Conservation (phyloP, 2,797 vertebrate genomes). For the Gorsachius magnificus region DNA sequence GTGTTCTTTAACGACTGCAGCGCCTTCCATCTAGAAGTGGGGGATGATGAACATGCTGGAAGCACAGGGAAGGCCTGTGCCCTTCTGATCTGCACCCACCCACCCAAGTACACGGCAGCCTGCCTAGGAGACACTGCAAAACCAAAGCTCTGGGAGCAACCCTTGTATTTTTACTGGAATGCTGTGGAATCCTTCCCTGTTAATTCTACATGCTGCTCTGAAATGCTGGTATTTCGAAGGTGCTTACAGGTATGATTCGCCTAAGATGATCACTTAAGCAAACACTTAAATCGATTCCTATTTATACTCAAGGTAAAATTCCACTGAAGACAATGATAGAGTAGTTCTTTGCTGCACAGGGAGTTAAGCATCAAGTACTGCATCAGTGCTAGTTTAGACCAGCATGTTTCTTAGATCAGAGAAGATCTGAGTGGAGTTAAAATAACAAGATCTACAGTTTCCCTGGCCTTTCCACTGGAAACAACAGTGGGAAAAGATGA, state of each 20-base stretch:
- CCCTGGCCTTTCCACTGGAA: not conserved
- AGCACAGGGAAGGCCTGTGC: not conserved
- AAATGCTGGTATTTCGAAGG: not conserved
- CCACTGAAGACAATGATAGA: not conserved
- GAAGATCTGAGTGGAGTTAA: not conserved
- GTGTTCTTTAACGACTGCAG: not conserved
- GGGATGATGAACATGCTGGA: not conserved
- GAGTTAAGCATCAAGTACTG: not conserved
- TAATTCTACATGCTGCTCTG: not conserved
- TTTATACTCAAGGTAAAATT: not conserved
- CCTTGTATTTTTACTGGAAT: not conserved
- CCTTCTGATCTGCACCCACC: not conserved
- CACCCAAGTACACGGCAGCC: not conserved
- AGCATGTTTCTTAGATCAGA: not conserved
- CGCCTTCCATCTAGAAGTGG: not conserved
- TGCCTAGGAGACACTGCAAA: not conserved
- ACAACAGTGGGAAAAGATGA: not conserved
- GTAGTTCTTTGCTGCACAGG: not conserved
- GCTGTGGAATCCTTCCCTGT: not conserved
- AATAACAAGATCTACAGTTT: not conserved
- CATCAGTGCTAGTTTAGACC: not conserved
- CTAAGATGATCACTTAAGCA: not conserved
- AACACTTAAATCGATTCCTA: not conserved
- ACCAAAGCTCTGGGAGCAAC: not conserved
- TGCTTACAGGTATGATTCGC: not conserved